Evolutionary conservation across 2,888 invertebrate species (phyloP), one percentile per base, ranked within the genome.

Genomic region (Aphidoletes aphidimyza): DNA sequence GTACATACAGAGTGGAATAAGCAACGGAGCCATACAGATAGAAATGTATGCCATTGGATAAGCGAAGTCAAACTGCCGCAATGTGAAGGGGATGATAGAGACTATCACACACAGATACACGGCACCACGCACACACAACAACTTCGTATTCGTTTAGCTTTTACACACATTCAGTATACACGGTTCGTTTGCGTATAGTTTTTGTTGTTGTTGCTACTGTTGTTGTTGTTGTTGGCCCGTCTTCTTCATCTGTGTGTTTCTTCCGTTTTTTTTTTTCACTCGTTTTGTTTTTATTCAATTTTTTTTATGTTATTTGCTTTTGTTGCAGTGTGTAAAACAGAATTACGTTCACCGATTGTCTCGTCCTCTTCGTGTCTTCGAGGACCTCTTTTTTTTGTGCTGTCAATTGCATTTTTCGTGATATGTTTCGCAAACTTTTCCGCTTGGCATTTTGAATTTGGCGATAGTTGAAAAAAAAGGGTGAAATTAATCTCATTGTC

Each of bases 11-110:
- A 47, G 47, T 11, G 14, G 22, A 22, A 22, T 11, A 54, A 5
- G 22, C 2, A 5, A 54, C 17, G 5, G 26, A 54, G 22, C 22
- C 37, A 78, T 19, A 78, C 78, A 37, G 81, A 81, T n/a, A 81
- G 37, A 81, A 36, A 81, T 37, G 8, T 37, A 81, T 36, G 37
- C 37, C 36, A 81, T 36, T 81, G 37, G 36, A 81, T 81, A 37
- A 37, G 81, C 81, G 19, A 22, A 81, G 81, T 36, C 81, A 36
- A 81, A 81, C 81, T 81, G 81, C 81, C 81, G 81, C 81, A 81
- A 81, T 69, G 30, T 30, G 69, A 69, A 37, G 37, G 81, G 81
- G 81, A 81, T 81, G 81, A 81, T 81, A 81, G 37, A 37, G 81
- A 37, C 36, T n/a, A 36, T 81, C 37, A 11, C 9, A 81, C 37